phyloP scores from a whole-genome alignment of 2,888 invertebrate genomes.

The Idaea dimidiata region DNA sequence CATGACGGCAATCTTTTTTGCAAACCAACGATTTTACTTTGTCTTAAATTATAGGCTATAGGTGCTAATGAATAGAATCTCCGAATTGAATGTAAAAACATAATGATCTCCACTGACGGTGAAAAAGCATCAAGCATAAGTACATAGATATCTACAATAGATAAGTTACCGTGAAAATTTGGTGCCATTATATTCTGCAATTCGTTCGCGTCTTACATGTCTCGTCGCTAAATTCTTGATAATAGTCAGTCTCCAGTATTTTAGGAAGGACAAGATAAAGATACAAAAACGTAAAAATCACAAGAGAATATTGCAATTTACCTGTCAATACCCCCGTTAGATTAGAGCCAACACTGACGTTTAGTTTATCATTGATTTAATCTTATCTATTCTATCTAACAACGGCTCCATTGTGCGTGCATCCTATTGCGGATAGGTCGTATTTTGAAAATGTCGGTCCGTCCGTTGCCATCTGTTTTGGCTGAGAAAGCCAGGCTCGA shows the following conservation, averaged over 20 bases:
- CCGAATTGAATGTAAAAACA: too few relatives aligned
- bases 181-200: neutral
- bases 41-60: too few relatives aligned
- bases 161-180: neutral
- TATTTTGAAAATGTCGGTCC: slow-evolving; percentile 41
- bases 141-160: too few relatives aligned
- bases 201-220: neutral
- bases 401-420: neutral
- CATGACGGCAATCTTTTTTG: too few relatives aligned
- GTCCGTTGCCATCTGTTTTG: slow-evolving; percentile 46
- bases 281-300: neutral
- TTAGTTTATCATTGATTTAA: slow-evolving; percentile 10
- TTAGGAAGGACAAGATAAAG: neutral
- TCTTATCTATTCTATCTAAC: neutral
- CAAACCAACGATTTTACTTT: too few relatives aligned
- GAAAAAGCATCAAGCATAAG: too few relatives aligned
- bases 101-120: too few relatives aligned
- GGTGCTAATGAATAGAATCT: too few relatives aligned
- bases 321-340: slow-evolving; percentile 1
- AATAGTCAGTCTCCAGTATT: neutral
- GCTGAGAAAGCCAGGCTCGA: slow-evolving; percentile 69
- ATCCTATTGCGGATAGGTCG: slow-evolving; percentile 6
- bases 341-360: slow-evolving; percentile 15
- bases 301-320: neutral
- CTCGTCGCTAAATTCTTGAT: neutral